Percentiles rank a stretch among this genome's conserved stretches.
Conservation (phyloP, 2,888 invertebrate genomes). For the Pyrgus malvae region DNA sequence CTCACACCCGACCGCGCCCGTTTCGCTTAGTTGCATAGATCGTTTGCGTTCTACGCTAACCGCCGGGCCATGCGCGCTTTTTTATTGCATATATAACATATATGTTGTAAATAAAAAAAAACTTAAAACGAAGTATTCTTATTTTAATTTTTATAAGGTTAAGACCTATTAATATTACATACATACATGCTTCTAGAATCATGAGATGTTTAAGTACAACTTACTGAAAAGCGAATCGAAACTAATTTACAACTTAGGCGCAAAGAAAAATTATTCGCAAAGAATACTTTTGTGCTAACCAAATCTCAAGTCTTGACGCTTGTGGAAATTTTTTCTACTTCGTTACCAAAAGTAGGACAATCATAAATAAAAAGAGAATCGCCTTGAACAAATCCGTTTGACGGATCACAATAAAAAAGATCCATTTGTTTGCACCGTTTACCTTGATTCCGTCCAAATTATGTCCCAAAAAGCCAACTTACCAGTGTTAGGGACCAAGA, state of each 20-base stretch:
- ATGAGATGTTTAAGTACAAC: too few species aligned
- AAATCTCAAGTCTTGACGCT: not conserved
- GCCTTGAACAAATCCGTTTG: not conserved
- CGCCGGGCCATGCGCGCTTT: too few species aligned
- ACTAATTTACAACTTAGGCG: slow-evolving; percentile 1
- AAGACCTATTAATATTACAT: too few species aligned
- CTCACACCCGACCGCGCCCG: too few species aligned
- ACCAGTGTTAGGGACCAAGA: not conserved
- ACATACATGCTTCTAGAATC: too few species aligned
- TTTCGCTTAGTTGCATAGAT: too few species aligned
- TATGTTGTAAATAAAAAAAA: too few species aligned
- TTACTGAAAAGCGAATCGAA: not conserved
- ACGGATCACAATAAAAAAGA: slow-evolving; percentile 8
- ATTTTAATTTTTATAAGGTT: too few species aligned
- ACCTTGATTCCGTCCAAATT: slow-evolving; percentile 1
- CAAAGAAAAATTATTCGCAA: not conserved
- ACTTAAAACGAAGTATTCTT: too few species aligned
- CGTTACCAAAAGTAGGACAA: not conserved
- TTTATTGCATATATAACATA: too few species aligned
- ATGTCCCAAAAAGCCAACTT: not conserved
- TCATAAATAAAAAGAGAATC: not conserved
- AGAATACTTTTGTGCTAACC: not conserved
- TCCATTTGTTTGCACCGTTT: not conserved
- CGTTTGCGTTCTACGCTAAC: too few species aligned
- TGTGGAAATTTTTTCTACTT: not conserved